Evolutionary conservation across 2,797 vertebrate species (phyloP), one percentile per base, ranked within the genome.

Genomic region (Zonotrichia albicollis): DNA sequence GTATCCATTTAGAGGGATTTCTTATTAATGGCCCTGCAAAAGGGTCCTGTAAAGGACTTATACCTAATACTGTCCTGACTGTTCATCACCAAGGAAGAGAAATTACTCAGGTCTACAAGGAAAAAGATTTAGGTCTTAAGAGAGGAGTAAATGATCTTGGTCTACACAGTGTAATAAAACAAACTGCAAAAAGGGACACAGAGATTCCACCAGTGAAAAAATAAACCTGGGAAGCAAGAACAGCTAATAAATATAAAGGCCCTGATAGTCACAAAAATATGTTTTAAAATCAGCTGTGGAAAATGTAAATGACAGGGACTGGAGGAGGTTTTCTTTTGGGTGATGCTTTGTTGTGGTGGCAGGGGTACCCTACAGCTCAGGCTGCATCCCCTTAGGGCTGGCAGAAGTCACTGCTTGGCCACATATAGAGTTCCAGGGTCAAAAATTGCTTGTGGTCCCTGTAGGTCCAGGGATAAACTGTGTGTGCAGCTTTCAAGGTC

Each of bases 331-430:
- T 72, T 66, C 9, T 40, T 46, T 66, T 26, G 42, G 32, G 7
- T 4, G 2, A 25, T 50, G 16, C 13, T 84, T 55, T 16, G 2
- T 15, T 5, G 14, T 23, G 30, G 34, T 43, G 32, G 5, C 1
- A 2, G 0, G 0, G 10, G 21, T 14, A 22, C 36, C 6, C 46
- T 29, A 7, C 58, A 64, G 16, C 51, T 55, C 53, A 58, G 58
- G 55, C 32, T 65, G 23, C 30, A 10, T 34, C 70, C 34, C 34
- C 20, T 10, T 11, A 21, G 48, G 23, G n/a, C 36, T 60, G 32
- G 22, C n/a, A 92, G 46, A 55, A 89, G 29, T 58, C 36, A 18
- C 25, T 20, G 7, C 30, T 19, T 66, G 6, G n/a, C 19, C 50
- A n/a, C 4, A 0, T 64, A 43, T 9, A 6, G 53, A 60, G 38